Base-by-base conservation (phyloP, 1,140 invertebrate species). In the Eriocheir sinensis region DNA sequence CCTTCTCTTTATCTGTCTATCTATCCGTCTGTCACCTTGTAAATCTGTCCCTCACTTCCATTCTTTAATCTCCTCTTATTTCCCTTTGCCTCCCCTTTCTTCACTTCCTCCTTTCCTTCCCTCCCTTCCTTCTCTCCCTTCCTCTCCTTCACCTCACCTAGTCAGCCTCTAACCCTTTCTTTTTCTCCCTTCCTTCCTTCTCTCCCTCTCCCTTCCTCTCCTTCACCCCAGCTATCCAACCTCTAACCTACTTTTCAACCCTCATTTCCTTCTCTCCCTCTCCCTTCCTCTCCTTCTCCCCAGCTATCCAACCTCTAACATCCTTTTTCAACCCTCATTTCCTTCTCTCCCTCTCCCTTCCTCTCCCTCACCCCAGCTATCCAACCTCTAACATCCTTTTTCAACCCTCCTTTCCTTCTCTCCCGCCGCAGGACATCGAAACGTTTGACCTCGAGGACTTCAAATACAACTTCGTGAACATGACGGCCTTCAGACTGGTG, bases 381-480 rank as follows among this genome's bases (percentile, higher is more conserved):
- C 44, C 15, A 48, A 6, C 83, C 83, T 27, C 40, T 17, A 2
- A 34, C 21, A 38, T 36, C 21, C 6, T 41, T 36, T 6, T 36
- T 8, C 34, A 48, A 48, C 44, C 15, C 21, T 72, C 41, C 17
- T 27, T 17, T 88, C 40, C n/a, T 32, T 80, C 79, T 80, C 8
- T 88, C 40, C 27, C 34, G 21, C 53, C 40, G 0, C 88, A 96
- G 95, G 95, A 96, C 86, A 95, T 94, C 17, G 98, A 99, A 97
- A 98, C 98, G 21, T 99, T 99, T 96, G 98, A 99, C 97, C 97
- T 99, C 93, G 98, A 99, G 97, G 98, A 99, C 96, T 99, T 99
- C 97, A 98, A 98, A 96, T 99, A 99, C 97, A 99, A 99, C 97
- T 98, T 98, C 93, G 98, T 99, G 21, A 99, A 99, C 96, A 99